These are phyloP conservation scores for Drosophila quinaria DNA, from an alignment of 2,888 invertebrate species.

Conservation along the genomic window DNA sequence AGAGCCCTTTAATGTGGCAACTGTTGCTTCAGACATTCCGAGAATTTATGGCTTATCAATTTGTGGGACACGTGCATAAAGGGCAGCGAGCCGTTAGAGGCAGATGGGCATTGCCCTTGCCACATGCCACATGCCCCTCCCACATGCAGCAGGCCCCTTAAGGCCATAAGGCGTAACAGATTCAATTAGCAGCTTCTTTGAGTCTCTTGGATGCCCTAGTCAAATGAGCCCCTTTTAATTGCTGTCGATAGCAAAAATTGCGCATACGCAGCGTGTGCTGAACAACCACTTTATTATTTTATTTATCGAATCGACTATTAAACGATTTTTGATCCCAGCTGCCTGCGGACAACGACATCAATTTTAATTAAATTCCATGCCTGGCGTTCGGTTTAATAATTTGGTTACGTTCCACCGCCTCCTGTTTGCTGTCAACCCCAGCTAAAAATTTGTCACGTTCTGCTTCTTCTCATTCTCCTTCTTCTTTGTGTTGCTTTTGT, in stretches of 20 bases:
- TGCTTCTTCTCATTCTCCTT: not conserved
- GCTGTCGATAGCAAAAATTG: conserved; percentile 46
- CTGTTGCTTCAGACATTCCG: conserved; percentile 65
- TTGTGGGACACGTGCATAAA: conserved; percentile 55
- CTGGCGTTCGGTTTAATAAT: conserved; percentile 30
- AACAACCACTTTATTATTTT: conserved; percentile 30
- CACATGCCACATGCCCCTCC: conserved; percentile 2
- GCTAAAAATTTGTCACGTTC: conserved; percentile 20
- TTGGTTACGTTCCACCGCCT: conserved; percentile 21
- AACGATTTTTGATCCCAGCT: conserved; percentile 36
- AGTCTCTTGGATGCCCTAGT: conserved; percentile 2
- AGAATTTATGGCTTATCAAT: conserved; percentile 76
- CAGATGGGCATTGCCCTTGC: conserved; percentile 11
- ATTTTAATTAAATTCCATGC: conserved; percentile 66
- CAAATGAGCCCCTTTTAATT: conserved; percentile 37
- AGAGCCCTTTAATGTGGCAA: conserved; percentile 67
- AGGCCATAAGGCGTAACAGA: conserved; percentile 41
- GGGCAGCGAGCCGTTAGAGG: conserved; percentile 31
- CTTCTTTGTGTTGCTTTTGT: not conserved
- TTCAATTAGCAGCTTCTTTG: conserved; percentile 65
- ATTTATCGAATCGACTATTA: conserved; percentile 37
- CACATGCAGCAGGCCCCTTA: conserved; percentile 9
- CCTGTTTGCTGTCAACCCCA: conserved; percentile 19
- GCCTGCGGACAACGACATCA: conserved; percentile 9
- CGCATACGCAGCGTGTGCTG: conserved; percentile 61